Evolutionary conservation across 2,888 invertebrate species (phyloP), one percentile per base, ranked within the genome.

Genomic region (Tortricodes alternella): DNA sequence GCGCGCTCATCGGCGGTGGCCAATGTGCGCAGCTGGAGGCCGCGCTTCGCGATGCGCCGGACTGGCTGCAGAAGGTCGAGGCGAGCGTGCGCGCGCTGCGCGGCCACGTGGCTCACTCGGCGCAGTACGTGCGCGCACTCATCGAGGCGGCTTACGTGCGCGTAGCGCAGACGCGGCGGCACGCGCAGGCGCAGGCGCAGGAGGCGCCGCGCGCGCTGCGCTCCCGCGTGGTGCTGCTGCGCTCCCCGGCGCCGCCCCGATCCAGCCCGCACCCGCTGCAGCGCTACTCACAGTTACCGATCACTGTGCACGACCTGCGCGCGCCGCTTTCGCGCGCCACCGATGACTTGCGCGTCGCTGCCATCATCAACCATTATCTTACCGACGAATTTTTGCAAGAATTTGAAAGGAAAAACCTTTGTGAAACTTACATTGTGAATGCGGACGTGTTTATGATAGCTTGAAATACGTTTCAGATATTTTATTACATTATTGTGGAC

Each of bases 91-190:
- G 66, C 0, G 55, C 61, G 1, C 46, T 85, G 9, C 59, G 73
- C 19, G 68, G 70, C 0, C 64, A 60, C 7, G 70, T 77, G 0
- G 50, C 70, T 0, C 67, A 76, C 39, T 76, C 84, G 0, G 58
- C 64, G 3, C 82, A 82, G 57, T 84, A 83, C 57, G 63, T 70
- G 0, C 68, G 69, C 13, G 67, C 66, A 6, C 50, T 74, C 0
- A 68, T 84, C 5, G 69, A 78, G 27, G 51, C 70, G 0, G 74
- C 79, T 1, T 71, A 76, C 53, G 61, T 59, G 2, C 66, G 75
- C 11, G 60, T 80, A 3, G 15, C 52, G 18, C 66, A 71, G 23
- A 63, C 59, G 2, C 64, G 68, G 2, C 34, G 48, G 3, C 71
- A 75, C 55, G 58, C 41, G 13, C 19, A 23, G 8, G 38, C 34